Percentiles rank a stretch among this genome's conserved stretches.
Evolutionary conservation across 2,888 invertebrate genomes (phyloP).

Genomic region (Andricus quercusramuli): DNA sequence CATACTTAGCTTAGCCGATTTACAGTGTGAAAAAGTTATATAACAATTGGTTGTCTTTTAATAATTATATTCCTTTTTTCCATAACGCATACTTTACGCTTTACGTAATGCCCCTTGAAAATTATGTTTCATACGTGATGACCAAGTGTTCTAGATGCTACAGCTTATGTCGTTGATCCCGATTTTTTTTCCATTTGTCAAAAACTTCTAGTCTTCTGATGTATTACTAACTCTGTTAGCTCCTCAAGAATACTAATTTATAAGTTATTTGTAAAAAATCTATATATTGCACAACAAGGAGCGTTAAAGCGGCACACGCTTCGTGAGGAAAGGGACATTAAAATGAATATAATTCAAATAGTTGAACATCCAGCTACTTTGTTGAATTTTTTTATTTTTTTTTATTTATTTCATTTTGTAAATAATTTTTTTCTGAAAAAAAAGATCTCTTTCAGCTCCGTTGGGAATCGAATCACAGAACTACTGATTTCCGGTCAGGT

Average conservation of each 20-base stretch:
- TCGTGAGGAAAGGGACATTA: too few species aligned
- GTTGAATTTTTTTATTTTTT: too few species aligned
- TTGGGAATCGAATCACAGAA: too few species aligned
- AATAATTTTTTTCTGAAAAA: too few species aligned
- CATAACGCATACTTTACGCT: slow-evolving; percentile 4
- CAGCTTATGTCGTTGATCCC: neutral
- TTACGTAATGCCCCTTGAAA: slow-evolving; percentile 11
- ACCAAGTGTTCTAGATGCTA: neutral
- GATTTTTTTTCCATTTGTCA: neutral
- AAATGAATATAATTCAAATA: too few species aligned
- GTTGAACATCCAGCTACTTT: too few species aligned
- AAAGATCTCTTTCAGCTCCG: too few species aligned
- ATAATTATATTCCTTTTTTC: neutral
- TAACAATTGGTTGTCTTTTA: slow-evolving; percentile 7
- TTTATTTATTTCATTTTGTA: too few species aligned
- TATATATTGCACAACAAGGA: neutral
- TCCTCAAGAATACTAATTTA: neutral
- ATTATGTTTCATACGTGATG: neutral
- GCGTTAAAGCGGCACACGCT: neutral
- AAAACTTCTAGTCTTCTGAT: too few species aligned
- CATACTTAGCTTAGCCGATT: slow-evolving; percentile 55
- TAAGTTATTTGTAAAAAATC: neutral
- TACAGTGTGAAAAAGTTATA: slow-evolving; percentile 32
- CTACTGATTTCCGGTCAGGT: too few species aligned
- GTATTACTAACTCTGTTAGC: neutral